Conservation (phyloP, 2,888 invertebrate species). For the Pristionchus fissidentatus region DNA sequence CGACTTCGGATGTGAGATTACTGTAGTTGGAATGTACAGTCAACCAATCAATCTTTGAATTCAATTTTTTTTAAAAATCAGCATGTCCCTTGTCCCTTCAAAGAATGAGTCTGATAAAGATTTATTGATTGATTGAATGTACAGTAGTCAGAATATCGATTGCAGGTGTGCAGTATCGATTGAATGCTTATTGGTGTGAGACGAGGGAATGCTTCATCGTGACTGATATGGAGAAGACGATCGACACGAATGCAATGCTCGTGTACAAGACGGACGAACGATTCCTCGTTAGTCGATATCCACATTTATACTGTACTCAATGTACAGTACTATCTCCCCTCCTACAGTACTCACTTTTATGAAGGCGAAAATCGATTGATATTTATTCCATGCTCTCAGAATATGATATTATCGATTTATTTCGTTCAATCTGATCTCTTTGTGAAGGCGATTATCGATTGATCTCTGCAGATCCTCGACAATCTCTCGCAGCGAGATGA, state of each 20-base stretch:
- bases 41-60: no score
- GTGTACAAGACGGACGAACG: not conserved
- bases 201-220: not conserved
- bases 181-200: conserved; percentile 15
- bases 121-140: no score
- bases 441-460: not conserved
- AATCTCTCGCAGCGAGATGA: not conserved
- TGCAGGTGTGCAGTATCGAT: conserved; percentile 22
- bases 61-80: no score
- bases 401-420: no score
- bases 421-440: not conserved
- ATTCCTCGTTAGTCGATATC: not conserved
- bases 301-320: not conserved
- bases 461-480: conserved; percentile 24
- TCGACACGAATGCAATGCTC: not conserved
- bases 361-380: no score
- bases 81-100: not conserved
- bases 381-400: no score
- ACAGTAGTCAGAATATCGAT: not conserved
- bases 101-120: no score
- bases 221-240: not conserved
- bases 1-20: no score
- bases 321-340: no score
- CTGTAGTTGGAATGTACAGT: no score
- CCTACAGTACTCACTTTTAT: no score